These are phyloP conservation scores for Apamea anceps DNA, from an alignment of 2,888 invertebrate species.

Conservation along the genomic window DNA sequence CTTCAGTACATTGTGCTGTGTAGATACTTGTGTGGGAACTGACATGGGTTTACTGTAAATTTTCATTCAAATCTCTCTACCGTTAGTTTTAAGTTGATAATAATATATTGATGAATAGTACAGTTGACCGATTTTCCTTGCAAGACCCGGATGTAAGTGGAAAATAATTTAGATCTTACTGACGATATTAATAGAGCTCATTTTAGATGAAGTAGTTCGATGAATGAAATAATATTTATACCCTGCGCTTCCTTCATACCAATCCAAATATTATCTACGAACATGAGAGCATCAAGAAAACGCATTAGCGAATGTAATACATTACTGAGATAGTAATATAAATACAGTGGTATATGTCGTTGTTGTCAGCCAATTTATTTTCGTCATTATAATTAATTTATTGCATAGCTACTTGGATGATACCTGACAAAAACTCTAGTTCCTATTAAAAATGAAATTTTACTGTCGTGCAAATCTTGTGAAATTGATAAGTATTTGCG, in stretches of 20 bases:
- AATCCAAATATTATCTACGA: conserved; percentile 48
- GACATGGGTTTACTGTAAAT: conserved; percentile 40
- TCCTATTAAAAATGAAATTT: conserved; percentile 11
- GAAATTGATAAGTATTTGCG: conserved; percentile 27
- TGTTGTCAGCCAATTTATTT: conserved; percentile 39
- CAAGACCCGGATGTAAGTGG: conserved; percentile 11
- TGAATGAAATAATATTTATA: conserved; percentile 48
- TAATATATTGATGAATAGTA: conserved; percentile 44
- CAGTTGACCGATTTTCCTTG: conserved; percentile 48
- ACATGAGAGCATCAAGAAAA: conserved; percentile 46
- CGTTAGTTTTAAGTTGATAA: conserved; percentile 41
- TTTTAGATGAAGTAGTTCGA: conserved; percentile 30
- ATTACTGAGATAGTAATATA: conserved; percentile 41
- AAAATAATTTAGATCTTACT: conserved; percentile 23
- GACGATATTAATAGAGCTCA: conserved; percentile 17
- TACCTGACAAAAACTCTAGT: not conserved
- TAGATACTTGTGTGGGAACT: conserved; percentile 11
- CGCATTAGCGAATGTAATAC: conserved; percentile 54
- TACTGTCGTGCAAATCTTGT: conserved; percentile 14
- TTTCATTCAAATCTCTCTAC: conserved; percentile 37
- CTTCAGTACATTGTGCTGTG: conserved; percentile 32
- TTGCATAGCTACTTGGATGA: not conserved
- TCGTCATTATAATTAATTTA: conserved; percentile 13
- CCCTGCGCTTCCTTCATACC: conserved; percentile 36
- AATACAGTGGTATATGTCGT: conserved; percentile 34